Conservation (phyloP, 1,140 invertebrate species). For the Drosophila nikananu region DNA sequence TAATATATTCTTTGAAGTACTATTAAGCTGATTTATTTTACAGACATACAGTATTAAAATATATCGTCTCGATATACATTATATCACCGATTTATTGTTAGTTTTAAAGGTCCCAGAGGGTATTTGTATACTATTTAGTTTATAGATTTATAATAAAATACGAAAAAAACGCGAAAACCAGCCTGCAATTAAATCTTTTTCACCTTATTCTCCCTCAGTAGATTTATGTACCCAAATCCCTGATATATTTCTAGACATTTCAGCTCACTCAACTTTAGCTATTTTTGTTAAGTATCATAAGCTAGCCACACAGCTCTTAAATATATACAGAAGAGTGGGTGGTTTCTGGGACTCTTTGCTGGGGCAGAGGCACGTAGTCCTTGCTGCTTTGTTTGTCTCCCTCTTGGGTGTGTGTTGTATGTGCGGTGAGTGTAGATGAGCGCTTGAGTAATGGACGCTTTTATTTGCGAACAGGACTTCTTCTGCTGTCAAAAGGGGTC, state of each 20-base stretch:
- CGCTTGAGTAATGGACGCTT: constrained; percentile 83
- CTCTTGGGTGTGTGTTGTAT: constrained; percentile 14
- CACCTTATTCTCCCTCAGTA: no score
- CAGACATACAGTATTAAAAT: no score
- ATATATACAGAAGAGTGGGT: background rate
- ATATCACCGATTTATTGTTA: background rate
- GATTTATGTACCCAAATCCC: background rate
- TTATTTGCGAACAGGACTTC: constrained; percentile 73
- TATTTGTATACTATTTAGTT: background rate
- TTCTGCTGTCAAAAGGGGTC: constrained; percentile 76
- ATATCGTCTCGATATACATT: no score
- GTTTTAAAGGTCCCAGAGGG: background rate
- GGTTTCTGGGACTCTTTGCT: constrained; percentile 18
- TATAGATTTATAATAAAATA: background rate
- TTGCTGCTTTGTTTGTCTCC: constrained; percentile 47
- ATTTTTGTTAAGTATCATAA: constrained; percentile 7
- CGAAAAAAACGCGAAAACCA: background rate
- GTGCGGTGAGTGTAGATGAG: constrained; percentile 14
- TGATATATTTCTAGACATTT: constrained; percentile 1
- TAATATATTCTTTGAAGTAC: no score
- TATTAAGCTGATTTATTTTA: no score
- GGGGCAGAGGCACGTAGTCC: constrained; percentile 44
- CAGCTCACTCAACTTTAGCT: background rate
- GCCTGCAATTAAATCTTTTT: background rate
- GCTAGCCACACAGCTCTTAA: constrained; percentile 14